Base-by-base conservation (phyloP, 2,113 vertebrate genomes). In the Cynopterus brachyotis region DNA sequence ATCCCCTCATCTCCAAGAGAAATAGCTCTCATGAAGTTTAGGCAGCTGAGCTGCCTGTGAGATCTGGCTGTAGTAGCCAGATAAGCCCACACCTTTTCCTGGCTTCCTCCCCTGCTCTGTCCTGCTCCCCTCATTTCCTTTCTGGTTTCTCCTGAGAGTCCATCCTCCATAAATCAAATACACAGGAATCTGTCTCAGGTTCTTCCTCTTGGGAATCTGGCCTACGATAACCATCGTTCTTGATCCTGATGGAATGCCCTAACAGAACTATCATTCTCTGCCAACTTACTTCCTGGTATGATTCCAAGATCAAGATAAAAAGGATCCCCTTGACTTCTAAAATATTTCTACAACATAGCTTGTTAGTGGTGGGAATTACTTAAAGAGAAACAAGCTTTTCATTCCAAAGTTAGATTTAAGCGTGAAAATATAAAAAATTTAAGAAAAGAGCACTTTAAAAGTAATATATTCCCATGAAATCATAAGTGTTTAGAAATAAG, bases 21-120 rank as follows among this genome's bases (percentile, higher is more conserved):
- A 7, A 69, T 4, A 69, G 26, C 35, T 64, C 5, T 19, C 7
- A 6, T 16, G 12, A 70, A 64, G 11, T 47, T 12, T 22, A 55
- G n/a, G 40, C 6, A 10, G 30, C 37, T 47, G 30, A 40, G 72
- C 0, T 2, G 24, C 1, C 0, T 12, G 0, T 15, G 12, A 53
- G 22, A 75, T 60, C 28, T 20, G 40, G 30, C n/a, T 47, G 30
- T 35, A 19, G 32, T 40, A 37, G 24, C 8, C 32, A 66, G 40
- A 37, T 26, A 40, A 90, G n/a, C 24, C 24, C 42, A 26, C 6
- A 20, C n/a, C 9, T 92, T 57, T 75, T 9, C 40, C 40, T 40
- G 62, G 20, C 16, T 85, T 79, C 35, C n/a, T 86, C 30, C 16
- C 24, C 10, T 70, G 11, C 55, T 22, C 19, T 45, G 6, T 16